Evolutionary conservation across 2,113 vertebrate genomes (phyloP), one percentile per base, ranked within the genome.

Genomic region (Erinaceus europaeus): DNA sequence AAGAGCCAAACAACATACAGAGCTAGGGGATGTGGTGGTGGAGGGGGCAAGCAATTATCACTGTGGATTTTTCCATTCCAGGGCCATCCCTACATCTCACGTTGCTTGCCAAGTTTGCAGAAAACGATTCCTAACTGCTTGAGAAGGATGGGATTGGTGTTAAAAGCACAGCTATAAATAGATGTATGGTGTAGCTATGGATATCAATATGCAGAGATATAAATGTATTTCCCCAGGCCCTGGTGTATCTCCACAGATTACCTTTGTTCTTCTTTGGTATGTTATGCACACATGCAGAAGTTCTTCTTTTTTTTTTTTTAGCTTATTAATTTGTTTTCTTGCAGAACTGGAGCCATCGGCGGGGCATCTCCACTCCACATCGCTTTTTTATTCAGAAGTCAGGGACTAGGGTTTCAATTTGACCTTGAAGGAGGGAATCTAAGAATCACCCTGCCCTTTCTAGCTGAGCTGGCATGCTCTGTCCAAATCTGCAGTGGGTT

Each of bases 91-190:
- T 20, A 14, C 78, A 14, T 80, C 55, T 38, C 38, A 6, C 34
- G 62, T 42, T 71, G 25, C 73, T 87, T 44, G 53, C 46, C 46
- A 75, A 36, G 38, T 46, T 34, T 55, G 14, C 55, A 68, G 52
- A 74, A 62, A 48, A 40, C 59, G 12, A 68, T 32, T 72, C n/a
- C 23, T 88, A 38, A 80, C 65, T 90, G 55, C 40, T 36, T 74
- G 25, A 64, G 38, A 48, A 61, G 80, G 52, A 76, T 61, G 27
- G 25, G 21, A 57, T 27, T 69, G 46, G 25, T 44, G 67, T 89
- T 84, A 71, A 79, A 73, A 67, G 38, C 12, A n/a, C 20, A 72
- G 62, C 36, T 57, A 50, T 36, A 62, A 78, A 84, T 77, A 73
- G 6, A 78, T 57, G 34, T 62, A 64, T 9, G 18, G 6, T 27